Conservation (phyloP, 2,797 vertebrate genomes). For the Aulostomus chinensis region DNA sequence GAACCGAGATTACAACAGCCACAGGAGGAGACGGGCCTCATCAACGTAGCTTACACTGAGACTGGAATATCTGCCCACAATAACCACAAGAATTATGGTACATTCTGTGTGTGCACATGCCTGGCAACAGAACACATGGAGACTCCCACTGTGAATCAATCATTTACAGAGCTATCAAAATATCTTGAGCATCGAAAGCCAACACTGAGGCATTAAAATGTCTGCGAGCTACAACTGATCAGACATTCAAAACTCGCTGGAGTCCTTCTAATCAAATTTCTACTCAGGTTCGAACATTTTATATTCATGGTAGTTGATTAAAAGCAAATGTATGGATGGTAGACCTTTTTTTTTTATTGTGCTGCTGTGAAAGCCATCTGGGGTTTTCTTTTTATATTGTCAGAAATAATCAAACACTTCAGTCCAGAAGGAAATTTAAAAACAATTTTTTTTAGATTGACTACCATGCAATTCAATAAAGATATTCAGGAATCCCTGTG, state of each 20-base stretch:
- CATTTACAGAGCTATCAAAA: conserved; percentile 45
- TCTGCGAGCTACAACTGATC: conserved; percentile 12
- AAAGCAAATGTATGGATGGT: conserved; percentile 26
- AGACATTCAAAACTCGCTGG: conserved; percentile 12
- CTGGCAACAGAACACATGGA: conserved; percentile 42
- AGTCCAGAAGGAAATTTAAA: too few species aligned
- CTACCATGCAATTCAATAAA: too few species aligned
- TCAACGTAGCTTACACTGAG: conserved; percentile 59
- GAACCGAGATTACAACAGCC: conserved; percentile 57
- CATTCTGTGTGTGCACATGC: conserved; percentile 59
- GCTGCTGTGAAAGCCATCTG: too few species aligned
- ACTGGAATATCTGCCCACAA: conserved; percentile 68
- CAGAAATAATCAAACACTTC: too few species aligned
- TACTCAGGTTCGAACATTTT: conserved; percentile 15
- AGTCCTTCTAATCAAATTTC: conserved; percentile 28
- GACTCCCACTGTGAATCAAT: conserved; percentile 51
- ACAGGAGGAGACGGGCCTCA: conserved; percentile 63
- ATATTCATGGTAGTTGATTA: conserved; percentile 17
- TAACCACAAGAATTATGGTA: conserved; percentile 66
- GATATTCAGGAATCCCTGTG: too few species aligned
- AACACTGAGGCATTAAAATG: conserved; percentile 14
- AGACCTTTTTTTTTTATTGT: not conserved
- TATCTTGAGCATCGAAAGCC: conserved; percentile 34
- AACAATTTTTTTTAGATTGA: too few species aligned
- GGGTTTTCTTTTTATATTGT: too few species aligned